Evolutionary conservation across 2,113 vertebrate species (phyloP), one percentile per base, ranked within the genome.

Genomic region (Osmerus eperlanus): DNA sequence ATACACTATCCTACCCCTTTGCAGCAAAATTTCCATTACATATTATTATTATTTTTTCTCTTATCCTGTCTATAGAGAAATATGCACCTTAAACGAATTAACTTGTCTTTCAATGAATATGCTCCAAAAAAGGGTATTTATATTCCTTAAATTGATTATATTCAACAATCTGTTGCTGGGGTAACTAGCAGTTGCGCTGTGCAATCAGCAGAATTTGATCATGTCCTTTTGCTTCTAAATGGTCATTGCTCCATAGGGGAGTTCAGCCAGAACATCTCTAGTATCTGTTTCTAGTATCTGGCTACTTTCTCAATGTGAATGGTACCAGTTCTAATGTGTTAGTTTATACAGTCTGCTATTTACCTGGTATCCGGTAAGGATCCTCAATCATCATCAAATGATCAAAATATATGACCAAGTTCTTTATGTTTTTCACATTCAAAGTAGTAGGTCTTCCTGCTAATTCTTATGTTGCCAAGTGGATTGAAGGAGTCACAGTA

Each of bases 31-130:
- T 78, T 75, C 14, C 3, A 67, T 65, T 4, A 78, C 41, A 80
- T 81, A 68, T 72, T 74, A 68, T 73, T 63, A 67, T 70, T 81
- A 63, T 67, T 73, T 59, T 81, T 64, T 79, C 66, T 65, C 73
- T 66, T 23, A 47, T 73, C 79, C 59, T 72, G 29, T 66, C 36
- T 79, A 25, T 75, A 70, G 29, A 83, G 53, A 68, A 65, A 83
- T 81, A 84, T 84, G 86, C 87, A 88, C 87, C 86, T 90, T 89
- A 72, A 80, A 82, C 68, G 84, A 28, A 79, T 82, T 55, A 76
- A 18, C 69, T 81, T 21, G 12, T 72, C 61, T 82, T 76, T 83
- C 78, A 58, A 83, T 75, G 67, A 77, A 78, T 80, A 86, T 8
- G 65, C 74, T 60, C 67, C 66, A 67, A 55, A 71, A 71, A 63